Evolutionary conservation across 1,140 invertebrate species (phyloP).

Genomic region (Sinella curviseta): DNA sequence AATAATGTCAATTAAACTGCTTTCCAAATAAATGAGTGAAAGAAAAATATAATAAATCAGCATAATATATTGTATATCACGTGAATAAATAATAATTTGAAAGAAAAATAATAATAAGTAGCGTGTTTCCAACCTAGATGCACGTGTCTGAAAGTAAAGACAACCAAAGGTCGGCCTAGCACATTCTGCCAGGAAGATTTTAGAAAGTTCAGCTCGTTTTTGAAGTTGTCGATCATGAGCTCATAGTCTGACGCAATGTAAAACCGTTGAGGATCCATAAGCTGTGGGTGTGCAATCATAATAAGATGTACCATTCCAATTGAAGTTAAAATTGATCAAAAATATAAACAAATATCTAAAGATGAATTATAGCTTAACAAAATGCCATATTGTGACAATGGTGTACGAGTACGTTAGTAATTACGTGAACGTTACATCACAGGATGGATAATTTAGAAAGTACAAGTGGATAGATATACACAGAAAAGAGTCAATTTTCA

Average conservation of each 20-base stretch:
- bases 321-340: not conserved
- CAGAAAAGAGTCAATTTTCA: no score
- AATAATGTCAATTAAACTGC: not conserved
- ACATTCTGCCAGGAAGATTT: conserved; percentile 94
- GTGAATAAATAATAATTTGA: not conserved
- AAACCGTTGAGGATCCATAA: conserved; percentile 92
- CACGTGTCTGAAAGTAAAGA: conserved; percentile 81
- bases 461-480: no score
- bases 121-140: conserved; percentile 74
- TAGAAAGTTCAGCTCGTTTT: conserved; percentile 93
- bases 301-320: conserved; percentile 39
- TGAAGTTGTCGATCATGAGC: conserved; percentile 94
- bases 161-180: conserved; percentile 84
- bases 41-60: no score
- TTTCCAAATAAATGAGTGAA: not conserved
- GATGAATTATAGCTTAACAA: not conserved
- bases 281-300: conserved; percentile 63
- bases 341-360: not conserved
- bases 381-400: no score
- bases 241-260: conserved; percentile 96
- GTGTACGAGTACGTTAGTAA: no score
- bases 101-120: conserved; percentile 42
- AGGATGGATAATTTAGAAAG: no score
- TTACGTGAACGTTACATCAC: no score
- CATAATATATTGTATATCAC: no score